Evolutionary conservation across 1,140 invertebrate species (phyloP).

Genomic region (Lerema accius): DNA sequence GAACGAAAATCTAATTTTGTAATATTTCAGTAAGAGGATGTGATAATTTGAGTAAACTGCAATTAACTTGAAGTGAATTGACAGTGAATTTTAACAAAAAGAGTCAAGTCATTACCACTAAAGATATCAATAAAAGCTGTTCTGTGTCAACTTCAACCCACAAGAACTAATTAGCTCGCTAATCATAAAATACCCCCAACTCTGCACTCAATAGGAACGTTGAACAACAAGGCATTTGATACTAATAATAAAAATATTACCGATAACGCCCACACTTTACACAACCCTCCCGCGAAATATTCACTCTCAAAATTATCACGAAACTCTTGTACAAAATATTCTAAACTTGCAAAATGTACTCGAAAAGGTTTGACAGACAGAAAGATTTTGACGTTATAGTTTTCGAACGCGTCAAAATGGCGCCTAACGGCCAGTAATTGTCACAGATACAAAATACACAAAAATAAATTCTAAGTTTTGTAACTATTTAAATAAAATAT

Average conservation of each 20-base stretch:
- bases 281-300: background rate
- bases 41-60: too few relatives aligned
- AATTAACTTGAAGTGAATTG: too few relatives aligned
- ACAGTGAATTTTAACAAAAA: too few relatives aligned
- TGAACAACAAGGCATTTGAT: background rate
- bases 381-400: conserved; percentile 16
- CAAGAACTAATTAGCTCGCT: too few relatives aligned
- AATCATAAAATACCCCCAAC: background rate
- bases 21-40: too few relatives aligned
- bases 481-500: too few relatives aligned
- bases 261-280: conserved; percentile 11
- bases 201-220: background rate
- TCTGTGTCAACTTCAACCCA: too few relatives aligned
- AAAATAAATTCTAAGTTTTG: conserved; percentile 1
- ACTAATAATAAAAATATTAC: background rate
- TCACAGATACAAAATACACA: conserved; percentile 5
- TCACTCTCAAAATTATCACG: conserved; percentile 37
- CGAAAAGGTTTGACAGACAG: conserved; percentile 17
- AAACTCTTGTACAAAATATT: conserved; percentile 31
- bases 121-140: too few relatives aligned
- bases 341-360: conserved; percentile 28
- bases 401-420: conserved; percentile 23
- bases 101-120: too few relatives aligned
- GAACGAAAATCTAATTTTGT: too few relatives aligned
- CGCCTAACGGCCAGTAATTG: conserved; percentile 21